phyloP scores from a whole-genome alignment of 2,113 vertebrate genomes.

The Strix aluco region DNA sequence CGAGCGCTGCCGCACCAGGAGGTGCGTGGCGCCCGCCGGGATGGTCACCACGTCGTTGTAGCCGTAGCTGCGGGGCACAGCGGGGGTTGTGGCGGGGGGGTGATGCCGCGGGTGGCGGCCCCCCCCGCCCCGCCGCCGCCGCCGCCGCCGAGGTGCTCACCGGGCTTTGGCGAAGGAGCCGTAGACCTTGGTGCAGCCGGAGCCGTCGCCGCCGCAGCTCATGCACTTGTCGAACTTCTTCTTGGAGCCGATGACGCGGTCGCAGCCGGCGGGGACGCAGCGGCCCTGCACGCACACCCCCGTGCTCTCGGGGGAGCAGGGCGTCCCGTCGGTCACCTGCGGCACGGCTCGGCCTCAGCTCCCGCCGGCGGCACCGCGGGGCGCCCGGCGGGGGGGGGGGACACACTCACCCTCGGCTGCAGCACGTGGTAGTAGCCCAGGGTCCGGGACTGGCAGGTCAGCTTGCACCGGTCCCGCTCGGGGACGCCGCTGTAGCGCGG shows the following conservation, averaged over 20 bases:
- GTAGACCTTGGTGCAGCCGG: constrained; percentile 64
- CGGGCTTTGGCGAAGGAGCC: constrained; percentile 71
- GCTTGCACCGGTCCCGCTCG: constrained; percentile 71
- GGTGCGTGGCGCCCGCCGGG: constrained; percentile 69
- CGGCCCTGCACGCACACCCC: constrained; percentile 77
- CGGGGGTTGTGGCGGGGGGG: too few relatives aligned
- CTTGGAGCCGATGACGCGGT: constrained; percentile 74
- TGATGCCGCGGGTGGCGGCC: not conserved
- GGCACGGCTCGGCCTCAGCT: not conserved
- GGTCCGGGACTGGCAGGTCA: constrained; percentile 72
- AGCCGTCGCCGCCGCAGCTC: constrained; percentile 72
- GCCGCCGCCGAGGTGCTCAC: not conserved
- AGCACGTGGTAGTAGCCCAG: constrained; percentile 75
- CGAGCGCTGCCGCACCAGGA: constrained; percentile 67
- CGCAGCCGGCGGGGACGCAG: constrained; percentile 75
- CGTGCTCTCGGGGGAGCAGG: constrained; percentile 69
- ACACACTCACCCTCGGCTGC: constrained; percentile 62
- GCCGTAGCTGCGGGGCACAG: constrained; percentile 53
- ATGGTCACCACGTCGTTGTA: constrained; percentile 77
- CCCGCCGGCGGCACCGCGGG: accelerated
- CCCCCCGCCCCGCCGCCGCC: accelerated
- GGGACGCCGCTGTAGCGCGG: constrained; percentile 70
- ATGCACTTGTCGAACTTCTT: constrained; percentile 79
- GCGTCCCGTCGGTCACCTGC: constrained; percentile 75
- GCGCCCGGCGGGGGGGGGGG: accelerated